Evolutionary conservation across 2,113 vertebrate genomes (phyloP), one percentile per base, ranked within the genome.

Genomic region (Bucco capensis): DNA sequence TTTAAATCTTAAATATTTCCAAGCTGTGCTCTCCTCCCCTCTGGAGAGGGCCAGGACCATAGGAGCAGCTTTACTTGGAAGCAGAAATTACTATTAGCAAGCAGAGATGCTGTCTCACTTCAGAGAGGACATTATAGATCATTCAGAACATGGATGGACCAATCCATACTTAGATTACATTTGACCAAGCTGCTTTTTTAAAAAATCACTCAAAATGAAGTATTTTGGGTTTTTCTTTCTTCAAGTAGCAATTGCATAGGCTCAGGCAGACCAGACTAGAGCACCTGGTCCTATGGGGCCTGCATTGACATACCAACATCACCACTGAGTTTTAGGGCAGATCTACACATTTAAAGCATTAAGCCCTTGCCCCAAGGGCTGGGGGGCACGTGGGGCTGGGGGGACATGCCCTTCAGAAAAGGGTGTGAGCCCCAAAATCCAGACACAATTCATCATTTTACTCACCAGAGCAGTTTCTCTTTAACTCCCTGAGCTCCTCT

Each of bases 381-480:
- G 1, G 70, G 60, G 16, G 73, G 19, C 22, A 5, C 0, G 3
- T 2, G 5, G 49, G 28, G 9, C 28, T 47, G 23, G 19, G 44
- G 9, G 18, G 37, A 22, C n/a, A 22, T 8, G 33, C 42, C 53
- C 35, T 75, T 65, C 9, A 6, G 22, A 57, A 30, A n/a, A 38
- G 40, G 25, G 14, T 37, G 31, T 3, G 2, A 57, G n/a, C 37
- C 82, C 61, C 51, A 16, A 93, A 76, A 16, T 15, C 37, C 60
- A 31, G 37, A 10, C 42, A 71, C 37, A 19, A 42, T 38, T 33
- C 33, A 40, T 30, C 51, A 4, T 13, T 69, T 76, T 16, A 58
- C 79, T 86, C 77, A 88, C 69, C 64, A 19, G 56, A 77, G 69
- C 69, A 62, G 30, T 23, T 88, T 33, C 72, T 8, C 3, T 31